Percentiles rank a stretch among this genome's conserved stretches.
Conservation (phyloP, 2,113 vertebrate genomes). For the Neopipo cinnamomea region DNA sequence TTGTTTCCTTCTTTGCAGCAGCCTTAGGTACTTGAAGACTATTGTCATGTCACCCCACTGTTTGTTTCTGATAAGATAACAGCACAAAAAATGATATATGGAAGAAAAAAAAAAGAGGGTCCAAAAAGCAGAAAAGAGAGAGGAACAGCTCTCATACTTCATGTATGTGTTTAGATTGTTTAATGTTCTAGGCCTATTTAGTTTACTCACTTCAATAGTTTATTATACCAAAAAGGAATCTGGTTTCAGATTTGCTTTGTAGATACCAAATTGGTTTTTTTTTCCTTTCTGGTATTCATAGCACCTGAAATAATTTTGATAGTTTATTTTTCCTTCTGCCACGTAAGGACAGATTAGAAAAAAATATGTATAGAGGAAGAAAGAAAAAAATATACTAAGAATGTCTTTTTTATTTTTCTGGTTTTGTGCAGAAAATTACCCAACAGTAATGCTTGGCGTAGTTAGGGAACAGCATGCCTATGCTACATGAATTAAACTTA, state of each 20-base stretch:
- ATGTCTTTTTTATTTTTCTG: not conserved
- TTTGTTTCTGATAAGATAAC: not conserved
- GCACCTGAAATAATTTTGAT: not conserved
- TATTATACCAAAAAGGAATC: not conserved
- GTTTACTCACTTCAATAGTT: not conserved
- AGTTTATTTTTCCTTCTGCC: not conserved
- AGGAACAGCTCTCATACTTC: not conserved
- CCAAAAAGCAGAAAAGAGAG: not conserved
- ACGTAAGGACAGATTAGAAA: not conserved
- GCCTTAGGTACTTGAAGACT: not conserved
- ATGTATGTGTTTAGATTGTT: not conserved
- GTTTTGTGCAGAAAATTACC: not conserved
- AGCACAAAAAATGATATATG: not conserved
- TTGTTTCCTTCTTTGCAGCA: not conserved
- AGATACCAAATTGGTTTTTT: not conserved
- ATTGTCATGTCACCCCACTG: not conserved
- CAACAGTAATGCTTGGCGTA: not conserved
- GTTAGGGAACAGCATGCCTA: not conserved
- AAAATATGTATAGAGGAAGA: not conserved
- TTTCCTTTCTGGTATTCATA: not conserved
- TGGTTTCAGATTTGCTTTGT: not conserved
- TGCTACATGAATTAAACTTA: constrained; percentile 5
- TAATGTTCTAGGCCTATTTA: not conserved
- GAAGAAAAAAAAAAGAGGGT: not conserved
- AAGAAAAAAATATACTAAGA: not conserved